Conservation (phyloP, 2,888 invertebrate genomes). For the Rotaria sp. region DNA sequence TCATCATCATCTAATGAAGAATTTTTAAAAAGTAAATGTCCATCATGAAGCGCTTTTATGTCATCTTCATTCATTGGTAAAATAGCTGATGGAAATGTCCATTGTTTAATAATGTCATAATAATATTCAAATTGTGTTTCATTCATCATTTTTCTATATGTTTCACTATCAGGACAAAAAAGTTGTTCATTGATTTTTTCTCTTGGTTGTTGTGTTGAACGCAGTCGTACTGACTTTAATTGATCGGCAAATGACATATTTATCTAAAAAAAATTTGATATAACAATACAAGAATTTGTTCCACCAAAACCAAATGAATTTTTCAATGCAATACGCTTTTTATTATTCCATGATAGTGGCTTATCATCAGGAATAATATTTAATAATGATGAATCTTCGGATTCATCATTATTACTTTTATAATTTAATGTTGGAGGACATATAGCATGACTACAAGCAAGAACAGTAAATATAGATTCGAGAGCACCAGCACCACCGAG, state of each 20-base stretch:
- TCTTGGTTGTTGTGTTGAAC: background rate
- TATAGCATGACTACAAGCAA: conserved; percentile 68
- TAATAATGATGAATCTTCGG: conserved; percentile 45
- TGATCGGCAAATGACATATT: background rate
- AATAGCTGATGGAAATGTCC: background rate
- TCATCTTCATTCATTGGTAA: background rate
- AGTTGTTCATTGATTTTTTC: background rate
- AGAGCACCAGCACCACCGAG: conserved; percentile 92
- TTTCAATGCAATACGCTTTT: conserved; percentile 68
- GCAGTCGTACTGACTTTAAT: conserved; percentile 11
- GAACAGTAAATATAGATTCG: conserved; percentile 75
- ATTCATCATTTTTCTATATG: background rate
- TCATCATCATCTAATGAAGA: background rate
- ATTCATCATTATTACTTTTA: conserved; percentile 64
- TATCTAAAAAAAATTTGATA: background rate
- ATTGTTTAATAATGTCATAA: conserved; percentile 1
- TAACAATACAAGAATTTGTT: conserved; percentile 68
- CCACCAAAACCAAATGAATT: conserved; percentile 99
- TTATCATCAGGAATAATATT: background rate
- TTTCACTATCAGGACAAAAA: conserved; percentile 16
- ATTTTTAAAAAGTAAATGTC: background rate
- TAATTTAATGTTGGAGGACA: conserved; percentile 84
- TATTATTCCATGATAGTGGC: conserved; percentile 26
- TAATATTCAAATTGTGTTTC: conserved; percentile 10
- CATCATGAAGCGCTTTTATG: background rate